These are phyloP conservation scores for Protosalanx chinensis DNA, from an alignment of 2,797 vertebrate species.

Conservation along the genomic window DNA sequence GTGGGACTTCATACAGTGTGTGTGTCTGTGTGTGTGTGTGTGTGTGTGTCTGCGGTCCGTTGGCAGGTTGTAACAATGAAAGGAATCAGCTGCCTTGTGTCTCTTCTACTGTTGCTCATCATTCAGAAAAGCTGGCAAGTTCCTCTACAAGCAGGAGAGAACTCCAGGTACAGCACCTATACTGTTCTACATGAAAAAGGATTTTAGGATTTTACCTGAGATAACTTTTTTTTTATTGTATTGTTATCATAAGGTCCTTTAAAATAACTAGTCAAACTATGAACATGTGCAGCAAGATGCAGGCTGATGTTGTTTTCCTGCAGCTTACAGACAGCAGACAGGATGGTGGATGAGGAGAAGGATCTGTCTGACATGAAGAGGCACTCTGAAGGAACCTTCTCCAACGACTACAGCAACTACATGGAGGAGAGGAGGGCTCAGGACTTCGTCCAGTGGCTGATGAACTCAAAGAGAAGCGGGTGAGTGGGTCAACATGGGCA, in stretches of 20 bases:
- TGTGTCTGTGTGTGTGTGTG: constrained; percentile 7
- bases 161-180: constrained; percentile 75
- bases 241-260: too few relatives aligned
- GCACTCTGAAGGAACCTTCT: constrained; percentile 96
- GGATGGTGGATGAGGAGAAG: constrained; percentile 62
- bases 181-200: neutral
- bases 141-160: constrained; percentile 78
- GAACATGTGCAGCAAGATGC: too few relatives aligned
- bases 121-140: constrained; percentile 85
- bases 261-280: too few relatives aligned
- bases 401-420: constrained; percentile 97
- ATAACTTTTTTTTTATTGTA: too few relatives aligned
- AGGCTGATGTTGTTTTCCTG: constrained; percentile 10
- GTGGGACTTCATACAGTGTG: neutral
- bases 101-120: constrained; percentile 78
- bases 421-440: constrained; percentile 89
- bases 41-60: constrained; percentile 8
- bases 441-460: constrained; percentile 94
- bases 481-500: constrained; percentile 56
- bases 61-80: constrained; percentile 74
- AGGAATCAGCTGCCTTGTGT: constrained; percentile 78
- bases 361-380: constrained; percentile 81
- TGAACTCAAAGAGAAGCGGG: constrained; percentile 93
- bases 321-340: constrained; percentile 78
- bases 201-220: too few relatives aligned